Percentiles rank a stretch among this genome's conserved stretches.
These are phyloP conservation scores for Blennius ocellaris DNA, from an alignment of 2,113 vertebrate genomes.

Conservation along the genomic window DNA sequence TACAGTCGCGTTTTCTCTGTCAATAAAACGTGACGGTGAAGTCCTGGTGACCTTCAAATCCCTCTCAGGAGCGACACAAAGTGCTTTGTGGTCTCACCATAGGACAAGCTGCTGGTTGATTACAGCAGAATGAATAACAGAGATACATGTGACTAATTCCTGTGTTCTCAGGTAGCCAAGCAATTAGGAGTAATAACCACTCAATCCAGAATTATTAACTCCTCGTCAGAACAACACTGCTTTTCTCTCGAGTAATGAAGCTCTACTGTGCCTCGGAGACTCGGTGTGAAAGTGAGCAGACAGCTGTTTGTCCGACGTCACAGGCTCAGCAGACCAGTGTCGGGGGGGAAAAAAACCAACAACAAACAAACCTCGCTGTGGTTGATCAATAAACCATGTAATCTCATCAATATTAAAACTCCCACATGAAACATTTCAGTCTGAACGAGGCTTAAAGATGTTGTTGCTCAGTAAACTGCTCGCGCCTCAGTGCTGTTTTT, in stretches of 20 bases:
- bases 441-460: slow-evolving; percentile 26
- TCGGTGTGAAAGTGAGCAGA: slow-evolving; percentile 5
- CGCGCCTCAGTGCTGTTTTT: slow-evolving; percentile 5
- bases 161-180: not conserved
- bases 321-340: slow-evolving; percentile 14
- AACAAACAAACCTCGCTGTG: slow-evolving; percentile 2
- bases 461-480: not conserved
- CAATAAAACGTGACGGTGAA: slow-evolving; percentile 13
- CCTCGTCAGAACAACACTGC: not conserved
- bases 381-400: slow-evolving; percentile 56
- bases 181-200: slow-evolving; percentile 15
- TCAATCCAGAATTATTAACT: slow-evolving; percentile 10
- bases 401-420: slow-evolving; percentile 49
- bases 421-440: slow-evolving; percentile 5
- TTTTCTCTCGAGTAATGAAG: slow-evolving; percentile 12
- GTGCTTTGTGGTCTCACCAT: not conserved
- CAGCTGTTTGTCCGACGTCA: slow-evolving; percentile 2
- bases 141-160: not conserved
- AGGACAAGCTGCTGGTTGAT: not conserved
- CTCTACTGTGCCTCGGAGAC: not conserved
- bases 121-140: not conserved
- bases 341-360: too few species aligned
- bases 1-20: slow-evolving; percentile 1
- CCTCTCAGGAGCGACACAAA: not conserved
- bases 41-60: slow-evolving; percentile 30